phyloP scores from a whole-genome alignment of 1,140 invertebrate species.

The Brachionus koreanus region DNA sequence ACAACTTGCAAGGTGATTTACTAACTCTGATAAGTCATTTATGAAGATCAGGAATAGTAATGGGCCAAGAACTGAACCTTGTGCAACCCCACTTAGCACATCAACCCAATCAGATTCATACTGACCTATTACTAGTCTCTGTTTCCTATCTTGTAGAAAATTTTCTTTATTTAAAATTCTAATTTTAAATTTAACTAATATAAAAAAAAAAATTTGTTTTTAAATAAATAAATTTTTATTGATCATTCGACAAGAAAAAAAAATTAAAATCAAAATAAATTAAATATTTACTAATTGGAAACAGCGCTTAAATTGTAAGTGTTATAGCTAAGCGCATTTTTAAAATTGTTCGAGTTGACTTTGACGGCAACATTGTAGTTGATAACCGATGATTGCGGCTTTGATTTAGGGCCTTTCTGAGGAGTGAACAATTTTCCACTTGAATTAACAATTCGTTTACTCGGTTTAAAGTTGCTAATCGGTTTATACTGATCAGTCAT shows the following conservation, averaged over 20 bases:
- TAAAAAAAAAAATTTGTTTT: too few relatives aligned
- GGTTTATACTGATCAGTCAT: constrained; percentile 53
- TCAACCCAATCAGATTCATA: too few relatives aligned
- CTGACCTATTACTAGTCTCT: too few relatives aligned
- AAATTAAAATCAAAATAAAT: neutral
- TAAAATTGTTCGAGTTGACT: constrained; percentile 44
- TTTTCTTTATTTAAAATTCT: too few relatives aligned
- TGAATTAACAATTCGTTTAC: constrained; percentile 55
- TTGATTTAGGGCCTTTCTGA: constrained; percentile 54
- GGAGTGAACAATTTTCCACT: constrained; percentile 56
- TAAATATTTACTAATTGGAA: constrained; percentile 3
- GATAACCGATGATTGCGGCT: constrained; percentile 53
- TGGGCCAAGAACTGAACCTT: too few relatives aligned
- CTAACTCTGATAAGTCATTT: too few relatives aligned
- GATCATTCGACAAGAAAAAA: neutral
- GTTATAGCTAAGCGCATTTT: neutral
- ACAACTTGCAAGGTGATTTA: too few relatives aligned
- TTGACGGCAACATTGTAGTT: constrained; percentile 56
- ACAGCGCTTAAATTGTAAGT: constrained; percentile 42
- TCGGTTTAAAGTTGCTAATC: constrained; percentile 43
- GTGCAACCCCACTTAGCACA: too few relatives aligned
- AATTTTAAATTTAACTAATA: too few relatives aligned
- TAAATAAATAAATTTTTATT: neutral
- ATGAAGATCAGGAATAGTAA: too few relatives aligned
- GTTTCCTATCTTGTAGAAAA: too few relatives aligned